A percentile compares a stretch with the other conserved stretches of the same genome.
Evolutionary conservation across 2,113 vertebrate genomes (phyloP).

Genomic region (Pluvianellus socialis): DNA sequence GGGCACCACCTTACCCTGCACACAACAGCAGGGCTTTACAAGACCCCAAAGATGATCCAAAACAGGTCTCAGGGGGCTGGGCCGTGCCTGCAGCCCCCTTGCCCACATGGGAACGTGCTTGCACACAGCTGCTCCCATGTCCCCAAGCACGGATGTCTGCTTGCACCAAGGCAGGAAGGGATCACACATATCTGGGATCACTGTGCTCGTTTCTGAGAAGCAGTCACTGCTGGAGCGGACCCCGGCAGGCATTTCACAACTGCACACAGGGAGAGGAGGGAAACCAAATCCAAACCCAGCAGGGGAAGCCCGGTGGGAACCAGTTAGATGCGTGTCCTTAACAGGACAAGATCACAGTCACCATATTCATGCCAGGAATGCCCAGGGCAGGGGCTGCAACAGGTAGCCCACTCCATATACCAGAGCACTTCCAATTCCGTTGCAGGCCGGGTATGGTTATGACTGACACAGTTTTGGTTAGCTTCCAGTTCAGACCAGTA

Average conservation of each 20-base stretch:
- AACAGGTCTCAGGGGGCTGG: not conserved
- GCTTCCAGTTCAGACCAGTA: constrained; percentile 18
- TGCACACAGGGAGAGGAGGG: not conserved
- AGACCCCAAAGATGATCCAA: not conserved
- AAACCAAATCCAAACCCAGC: not conserved
- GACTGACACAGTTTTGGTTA: not conserved
- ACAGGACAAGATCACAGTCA: not conserved
- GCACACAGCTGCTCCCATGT: not conserved
- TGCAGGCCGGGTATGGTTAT: accelerated
- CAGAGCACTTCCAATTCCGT: not conserved
- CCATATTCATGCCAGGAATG: not conserved
- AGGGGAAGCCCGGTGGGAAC: not conserved
- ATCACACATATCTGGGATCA: not conserved
- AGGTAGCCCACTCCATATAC: not conserved
- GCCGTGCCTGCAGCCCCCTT: not conserved
- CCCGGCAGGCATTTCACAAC: not conserved
- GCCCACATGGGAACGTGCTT: accelerated
- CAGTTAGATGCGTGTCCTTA: not conserved
- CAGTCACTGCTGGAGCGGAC: not conserved
- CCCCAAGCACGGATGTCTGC: not conserved
- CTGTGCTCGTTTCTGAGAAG: not conserved
- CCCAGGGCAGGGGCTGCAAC: not conserved
- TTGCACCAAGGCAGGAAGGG: not conserved
- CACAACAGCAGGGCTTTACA: not conserved
- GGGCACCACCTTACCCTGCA: not conserved